Evolutionary conservation across 2,888 invertebrate species (phyloP), one percentile per base, ranked within the genome.

Genomic region (Eristalis tenax): DNA sequence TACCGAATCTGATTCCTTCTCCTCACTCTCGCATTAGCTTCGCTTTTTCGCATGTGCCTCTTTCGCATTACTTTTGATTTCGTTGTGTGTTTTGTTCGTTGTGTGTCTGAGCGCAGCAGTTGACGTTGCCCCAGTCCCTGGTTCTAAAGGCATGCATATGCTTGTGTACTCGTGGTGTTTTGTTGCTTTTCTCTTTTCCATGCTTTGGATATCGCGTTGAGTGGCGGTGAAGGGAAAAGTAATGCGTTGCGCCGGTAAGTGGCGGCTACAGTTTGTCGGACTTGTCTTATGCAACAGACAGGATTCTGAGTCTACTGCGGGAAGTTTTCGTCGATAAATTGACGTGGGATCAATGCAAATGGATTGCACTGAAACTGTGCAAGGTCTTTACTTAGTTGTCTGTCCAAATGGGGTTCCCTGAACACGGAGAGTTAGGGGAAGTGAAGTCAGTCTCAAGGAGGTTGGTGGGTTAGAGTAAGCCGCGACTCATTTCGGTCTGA

Each of bases 31-130:
- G 50, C 74, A 59, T 59, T 59, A 15, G 26, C 13, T 11, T 59
- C 26, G 65, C 68, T 68, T 80, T 68, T 81, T 81, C 63, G 63
- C 69, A 75, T 75, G 50, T 50, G 18, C 74, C 68, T 74, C 69
- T 81, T 81, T 81, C 74, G 81, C 69, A 70, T 64, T 81, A 81
- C 81, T 81, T 81, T 81, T 81, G 75, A 75, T 81, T 81, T 81
- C 81, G 28, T 74, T 74, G 18, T 81, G 63, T 75, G 64, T 28
- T 50, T 32, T 68, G 56, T 59, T 22, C 43, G 11, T 50, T 64
- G 64, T 63, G 28, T 32, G 59, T 26, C 26, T 23, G 59, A 3
- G 59, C 59, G 11, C 26, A 59, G 59, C 2, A 23, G 26, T 59
- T 59, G 15, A 59, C 35, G 59, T 66, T 73, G 79, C 59, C 66